Evolutionary conservation across 1,140 invertebrate species (phyloP), one percentile per base, ranked within the genome.

Genomic region (Drosophila insularis): DNA sequence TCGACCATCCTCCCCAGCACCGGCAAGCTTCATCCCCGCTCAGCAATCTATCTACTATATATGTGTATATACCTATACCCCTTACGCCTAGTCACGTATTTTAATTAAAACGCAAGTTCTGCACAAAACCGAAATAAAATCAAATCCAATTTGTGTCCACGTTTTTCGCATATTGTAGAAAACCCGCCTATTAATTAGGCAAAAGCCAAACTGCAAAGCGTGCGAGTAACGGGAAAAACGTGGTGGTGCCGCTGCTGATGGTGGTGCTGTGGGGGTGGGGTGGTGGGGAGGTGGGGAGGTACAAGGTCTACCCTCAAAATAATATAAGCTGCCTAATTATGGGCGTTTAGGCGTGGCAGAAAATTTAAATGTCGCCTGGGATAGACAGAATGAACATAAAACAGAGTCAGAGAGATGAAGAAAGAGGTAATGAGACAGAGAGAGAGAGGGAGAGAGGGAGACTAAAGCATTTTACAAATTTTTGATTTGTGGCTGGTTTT

Each of bases 141-240:
- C 55, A 58, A 58, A 58, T 58, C 55, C 55, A 58, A 58, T 58
- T 58, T 58, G 55, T 58, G 31, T 58, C 32, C 55, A 58, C 55
- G 55, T 58, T 58, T 68, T 63, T 69, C 74, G 61, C 74, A 77
- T 77, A 77, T 77, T 77, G 74, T 71, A 69, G 59, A 66, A 27
- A 67, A 75, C 73, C 77, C 67, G 74, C 74, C 74, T 77, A 77
- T 77, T 77, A 77, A 77, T 77, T 77, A 77, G 74, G 66, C 72
- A 70, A 64, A 77, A 77, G 74, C 61, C 71, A 69, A 76, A 76
- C 73, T 55, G 67, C 56, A 64, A 58, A 32, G 23, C 31, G 11
- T 19, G 13, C 17, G 43, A 50, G 43, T 50, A 50, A 46, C 40
- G 40, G 13, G 14, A 19, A 46, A 19, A 19, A 46, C 32, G 32